Evolutionary conservation across 2,113 vertebrate genomes (phyloP).

Genomic region (Phasianus colchicus): DNA sequence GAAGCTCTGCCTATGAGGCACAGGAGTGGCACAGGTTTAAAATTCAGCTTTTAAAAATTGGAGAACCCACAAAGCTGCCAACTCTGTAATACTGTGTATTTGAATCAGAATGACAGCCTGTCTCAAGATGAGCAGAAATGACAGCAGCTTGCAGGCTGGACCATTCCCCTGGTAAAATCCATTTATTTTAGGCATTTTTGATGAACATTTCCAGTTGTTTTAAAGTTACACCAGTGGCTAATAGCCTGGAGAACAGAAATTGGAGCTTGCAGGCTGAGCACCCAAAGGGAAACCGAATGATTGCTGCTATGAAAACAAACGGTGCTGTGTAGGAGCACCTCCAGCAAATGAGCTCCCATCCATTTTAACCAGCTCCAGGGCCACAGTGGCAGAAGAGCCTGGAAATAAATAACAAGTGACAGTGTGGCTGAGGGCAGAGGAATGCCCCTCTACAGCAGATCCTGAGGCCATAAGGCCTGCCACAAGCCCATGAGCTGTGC

Average conservation of each 20-base stretch:
- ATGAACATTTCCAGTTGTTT: constrained; percentile 18
- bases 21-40: neutral
- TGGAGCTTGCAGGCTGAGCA: neutral
- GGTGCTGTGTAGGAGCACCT: neutral
- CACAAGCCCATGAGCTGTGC: neutral
- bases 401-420: neutral
- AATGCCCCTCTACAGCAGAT: neutral
- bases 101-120: neutral
- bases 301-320: constrained; percentile 3
- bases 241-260: neutral
- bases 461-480: neutral
- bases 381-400: neutral
- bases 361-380: constrained; percentile 11
- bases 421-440: neutral
- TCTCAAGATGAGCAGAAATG: neutral
- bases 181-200: neutral
- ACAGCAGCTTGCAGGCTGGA: neutral
- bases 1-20: neutral
- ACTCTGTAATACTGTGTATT: neutral
- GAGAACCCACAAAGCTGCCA: constrained; percentile 16
- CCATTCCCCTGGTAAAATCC: neutral
- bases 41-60: neutral
- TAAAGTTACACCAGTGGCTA: neutral
- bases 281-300: neutral
- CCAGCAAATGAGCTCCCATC: neutral